These are phyloP conservation scores for Kradibia gibbosae DNA, from an alignment of 1,140 invertebrate species.

Conservation along the genomic window DNA sequence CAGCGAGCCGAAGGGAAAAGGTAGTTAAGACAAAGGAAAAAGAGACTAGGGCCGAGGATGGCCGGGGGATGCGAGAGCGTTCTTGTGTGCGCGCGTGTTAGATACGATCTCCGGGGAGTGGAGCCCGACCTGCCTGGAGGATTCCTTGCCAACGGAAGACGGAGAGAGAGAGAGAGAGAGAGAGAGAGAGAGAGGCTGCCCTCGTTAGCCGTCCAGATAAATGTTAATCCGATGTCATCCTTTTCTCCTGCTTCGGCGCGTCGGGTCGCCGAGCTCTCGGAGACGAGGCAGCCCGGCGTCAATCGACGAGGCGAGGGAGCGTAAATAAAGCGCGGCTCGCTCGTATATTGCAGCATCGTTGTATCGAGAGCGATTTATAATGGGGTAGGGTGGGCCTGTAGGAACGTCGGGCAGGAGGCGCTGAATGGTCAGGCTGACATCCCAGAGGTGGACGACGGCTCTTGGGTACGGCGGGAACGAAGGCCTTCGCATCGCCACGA, in stretches of 20 bases:
- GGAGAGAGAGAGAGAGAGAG: too few relatives aligned
- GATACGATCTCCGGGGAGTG: conserved; percentile 29
- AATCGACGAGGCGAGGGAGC: conserved; percentile 24
- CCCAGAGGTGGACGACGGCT: background rate
- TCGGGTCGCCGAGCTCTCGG: conserved; percentile 1
- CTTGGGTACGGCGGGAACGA: background rate
- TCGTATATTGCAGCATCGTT: conserved; percentile 1
- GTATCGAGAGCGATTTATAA: conserved; percentile 20
- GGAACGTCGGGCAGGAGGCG: background rate
- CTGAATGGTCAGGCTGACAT: background rate
- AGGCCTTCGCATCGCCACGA: background rate
- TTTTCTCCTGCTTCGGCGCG: conserved; percentile 10
- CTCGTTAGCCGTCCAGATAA: conserved; percentile 45
- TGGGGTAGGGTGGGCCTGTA: background rate
- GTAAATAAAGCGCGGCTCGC: background rate
- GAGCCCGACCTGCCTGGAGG: background rate
- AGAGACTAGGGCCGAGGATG: too few relatives aligned
- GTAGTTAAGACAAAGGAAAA: background rate
- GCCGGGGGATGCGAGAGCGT: too few relatives aligned
- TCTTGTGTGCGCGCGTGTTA: too few relatives aligned
- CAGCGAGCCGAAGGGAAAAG: conserved; percentile 1
- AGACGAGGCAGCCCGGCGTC: conserved; percentile 2
- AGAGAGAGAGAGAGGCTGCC: conserved; percentile 33
- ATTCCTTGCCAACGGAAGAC: conserved; percentile 13
- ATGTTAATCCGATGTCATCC: conserved; percentile 48